Base-by-base conservation (phyloP, 2,888 invertebrate species). In the Hoplodrina ambigua region DNA sequence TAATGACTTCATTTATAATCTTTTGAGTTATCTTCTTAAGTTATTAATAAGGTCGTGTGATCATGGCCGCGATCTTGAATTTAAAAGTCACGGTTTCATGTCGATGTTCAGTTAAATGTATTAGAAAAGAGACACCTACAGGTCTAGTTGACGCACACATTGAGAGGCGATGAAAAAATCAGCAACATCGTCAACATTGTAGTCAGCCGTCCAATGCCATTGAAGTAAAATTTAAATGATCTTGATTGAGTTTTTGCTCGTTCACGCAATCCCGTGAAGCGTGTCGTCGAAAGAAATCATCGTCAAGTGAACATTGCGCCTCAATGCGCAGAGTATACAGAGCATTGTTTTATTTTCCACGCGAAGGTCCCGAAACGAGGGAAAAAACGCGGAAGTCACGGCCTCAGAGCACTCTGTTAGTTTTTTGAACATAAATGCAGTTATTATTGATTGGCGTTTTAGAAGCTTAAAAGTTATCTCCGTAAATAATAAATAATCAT, bases 361-460 rank as follows among this genome's bases (percentile, higher is more conserved):
- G 69, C 73, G 84, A 89, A 87, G 88, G 89, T 89, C 88, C 77
- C 72, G 37, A 53, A 72, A 62, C 30, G 50, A 37, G 20, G 8
- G 70, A 81, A 88, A 90, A 88, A 89, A 84, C 73, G 65, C 89
- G 91, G 90, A 92, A 91, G 86, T 88, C 85, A 88, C 85, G 87
- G 85, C 82, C 79, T 85, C 53, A 55, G 44, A 17, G 46, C 17
- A 46, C 15, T 46, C 5, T 11, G 17, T 46, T 46, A 17, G 33
- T 33, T 52, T 80, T 81, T 75, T 69, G 55, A 68, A 59, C 60
- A 59, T 62, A 64, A 71, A 44, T 68, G n/a, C 4, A 6, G 13
- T 59, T 41, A 75, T 53, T 57, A 61, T 76, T 54, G 37, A 41
- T 58, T 77, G 20, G 20, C 6, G 10, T 19, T 66, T 37, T 7